These are phyloP conservation scores for Microcaecilia unicolor DNA, from an alignment of 2,797 vertebrate genomes.

Conservation along the genomic window DNA sequence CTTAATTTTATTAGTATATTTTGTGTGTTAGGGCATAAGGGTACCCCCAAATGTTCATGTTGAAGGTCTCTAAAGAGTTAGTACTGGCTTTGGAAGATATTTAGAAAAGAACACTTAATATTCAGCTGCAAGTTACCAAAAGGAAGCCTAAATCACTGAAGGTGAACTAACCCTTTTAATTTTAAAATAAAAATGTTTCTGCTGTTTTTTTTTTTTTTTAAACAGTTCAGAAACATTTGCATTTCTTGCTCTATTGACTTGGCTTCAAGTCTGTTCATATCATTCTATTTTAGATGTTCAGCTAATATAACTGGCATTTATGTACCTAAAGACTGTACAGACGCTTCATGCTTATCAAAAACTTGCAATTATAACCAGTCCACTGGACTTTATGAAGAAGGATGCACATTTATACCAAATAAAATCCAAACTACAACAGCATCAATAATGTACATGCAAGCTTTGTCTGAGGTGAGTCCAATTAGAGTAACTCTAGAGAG, in stretches of 20 bases:
- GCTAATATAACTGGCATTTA: conserved; percentile 22
- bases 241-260: not conserved
- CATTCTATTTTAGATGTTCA: conserved; percentile 42
- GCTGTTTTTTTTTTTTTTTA: not conserved
- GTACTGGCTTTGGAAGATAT: too few species aligned
- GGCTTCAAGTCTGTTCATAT: not conserved
- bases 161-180: too few species aligned
- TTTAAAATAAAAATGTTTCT: too few species aligned
- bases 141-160: too few species aligned
- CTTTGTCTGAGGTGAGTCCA: too few species aligned
- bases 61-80: too few species aligned
- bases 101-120: too few species aligned
- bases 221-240: not conserved
- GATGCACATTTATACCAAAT: conserved; percentile 43
- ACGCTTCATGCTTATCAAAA: not conserved
- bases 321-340: not conserved
- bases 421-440: not conserved
- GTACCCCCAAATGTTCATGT: too few species aligned
- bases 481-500: too few species aligned
- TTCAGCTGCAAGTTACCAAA: too few species aligned
- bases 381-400: conserved; percentile 29
- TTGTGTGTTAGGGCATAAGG: too few species aligned
- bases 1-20: too few species aligned
- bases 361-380: not conserved
- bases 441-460: conserved; percentile 55